phyloP scores from a whole-genome alignment of 2,888 invertebrate genomes.

The Girardia tigrina region DNA sequence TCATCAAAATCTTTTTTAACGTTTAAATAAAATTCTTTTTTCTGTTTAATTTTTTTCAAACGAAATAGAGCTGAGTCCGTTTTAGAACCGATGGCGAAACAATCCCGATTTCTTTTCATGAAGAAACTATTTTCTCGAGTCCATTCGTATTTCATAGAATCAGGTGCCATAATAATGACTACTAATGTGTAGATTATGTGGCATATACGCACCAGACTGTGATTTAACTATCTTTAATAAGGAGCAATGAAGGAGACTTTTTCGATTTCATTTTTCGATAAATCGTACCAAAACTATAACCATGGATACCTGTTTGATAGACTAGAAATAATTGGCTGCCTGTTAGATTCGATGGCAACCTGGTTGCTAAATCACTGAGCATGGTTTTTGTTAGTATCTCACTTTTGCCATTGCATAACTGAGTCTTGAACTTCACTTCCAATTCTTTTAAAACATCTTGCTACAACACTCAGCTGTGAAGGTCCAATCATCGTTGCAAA shows the following conservation, averaged over 20 bases:
- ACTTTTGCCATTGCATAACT: background rate
- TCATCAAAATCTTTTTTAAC: too few relatives aligned
- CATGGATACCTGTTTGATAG: constrained; percentile 27
- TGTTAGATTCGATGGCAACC: constrained; percentile 26
- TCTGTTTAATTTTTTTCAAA: too few relatives aligned
- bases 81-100: constrained; percentile 28
- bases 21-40: too few relatives aligned
- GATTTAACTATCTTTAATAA: constrained; percentile 26
- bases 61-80: too few relatives aligned
- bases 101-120: constrained; percentile 29
- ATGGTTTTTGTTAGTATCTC: constrained; percentile 23
- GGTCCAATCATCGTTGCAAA: too few relatives aligned
- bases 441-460: constrained; percentile 30
- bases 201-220: background rate
- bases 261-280: constrained; percentile 27
- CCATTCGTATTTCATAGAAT: constrained; percentile 30
- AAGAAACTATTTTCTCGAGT: constrained; percentile 33
- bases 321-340: constrained; percentile 14
- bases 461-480: constrained; percentile 11
- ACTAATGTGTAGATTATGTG: background rate
- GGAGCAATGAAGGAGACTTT: constrained; percentile 26
- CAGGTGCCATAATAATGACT: background rate
- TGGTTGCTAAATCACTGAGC: constrained; percentile 31
- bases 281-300: constrained; percentile 32
- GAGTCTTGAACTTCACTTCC: constrained; percentile 25